phyloP scores from a whole-genome alignment of 2,888 invertebrate genomes.

The Kuschelorhynchus macadamiae region DNA sequence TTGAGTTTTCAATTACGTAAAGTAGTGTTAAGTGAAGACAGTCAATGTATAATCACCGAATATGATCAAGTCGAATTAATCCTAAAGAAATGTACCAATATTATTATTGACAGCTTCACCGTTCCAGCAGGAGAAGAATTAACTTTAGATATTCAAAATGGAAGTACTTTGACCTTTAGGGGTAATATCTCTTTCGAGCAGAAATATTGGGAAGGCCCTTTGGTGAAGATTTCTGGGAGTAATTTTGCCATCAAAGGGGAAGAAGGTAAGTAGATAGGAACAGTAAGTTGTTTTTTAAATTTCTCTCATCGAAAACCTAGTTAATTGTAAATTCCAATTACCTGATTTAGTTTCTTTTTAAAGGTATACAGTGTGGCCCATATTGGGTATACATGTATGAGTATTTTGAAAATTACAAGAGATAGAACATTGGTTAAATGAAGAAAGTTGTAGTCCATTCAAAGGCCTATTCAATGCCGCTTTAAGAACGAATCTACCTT shows the following conservation, averaged over 20 bases:
- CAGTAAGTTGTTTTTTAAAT: no score
- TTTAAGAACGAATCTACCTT: no score
- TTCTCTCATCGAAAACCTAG: no score
- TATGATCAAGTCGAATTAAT: not conserved
- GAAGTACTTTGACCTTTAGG: constrained; percentile 14
- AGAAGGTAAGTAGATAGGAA: constrained; percentile 16
- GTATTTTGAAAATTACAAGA: no score
- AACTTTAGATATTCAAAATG: constrained; percentile 4
- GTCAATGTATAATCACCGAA: constrained; percentile 5
- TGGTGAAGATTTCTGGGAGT: constrained; percentile 9
- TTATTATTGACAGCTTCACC: constrained; percentile 7
- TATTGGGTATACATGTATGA: no score
- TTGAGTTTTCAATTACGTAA: no score
- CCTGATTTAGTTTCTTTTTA: no score
- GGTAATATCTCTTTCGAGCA: constrained; percentile 15
- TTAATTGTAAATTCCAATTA: no score
- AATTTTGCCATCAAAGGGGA: constrained; percentile 16
- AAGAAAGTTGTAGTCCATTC: no score
- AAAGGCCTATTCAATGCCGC: no score
- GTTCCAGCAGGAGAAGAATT: constrained; percentile 13
- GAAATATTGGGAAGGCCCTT: constrained; percentile 12
- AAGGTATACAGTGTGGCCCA: no score
- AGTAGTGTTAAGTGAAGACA: not conserved
- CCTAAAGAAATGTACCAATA: constrained; percentile 3
- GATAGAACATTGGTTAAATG: no score